These are phyloP conservation scores for Conus canariensis DNA, from an alignment of 2,888 invertebrate species.

Conservation along the genomic window DNA sequence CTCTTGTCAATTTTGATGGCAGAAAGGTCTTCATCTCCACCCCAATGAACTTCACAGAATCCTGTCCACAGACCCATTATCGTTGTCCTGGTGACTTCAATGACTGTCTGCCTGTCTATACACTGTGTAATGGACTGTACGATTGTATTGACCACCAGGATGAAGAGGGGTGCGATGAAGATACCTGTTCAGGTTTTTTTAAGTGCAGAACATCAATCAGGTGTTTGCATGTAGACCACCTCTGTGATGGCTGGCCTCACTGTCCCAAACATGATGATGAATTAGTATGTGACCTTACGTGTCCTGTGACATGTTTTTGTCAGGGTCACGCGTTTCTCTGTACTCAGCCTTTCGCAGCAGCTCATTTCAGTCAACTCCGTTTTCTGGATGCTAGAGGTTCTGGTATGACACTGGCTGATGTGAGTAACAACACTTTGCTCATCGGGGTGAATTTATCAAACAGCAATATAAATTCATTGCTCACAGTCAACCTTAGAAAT, in stretches of 20 bases:
- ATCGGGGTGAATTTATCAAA: neutral
- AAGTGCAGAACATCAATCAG: neutral
- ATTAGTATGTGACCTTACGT: neutral
- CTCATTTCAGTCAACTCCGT: neutral
- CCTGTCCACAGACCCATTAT: neutral
- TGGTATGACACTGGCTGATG: neutral
- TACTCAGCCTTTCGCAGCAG: neutral
- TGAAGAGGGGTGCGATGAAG: neutral
- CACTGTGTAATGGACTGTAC: neutral
- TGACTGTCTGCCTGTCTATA: neutral
- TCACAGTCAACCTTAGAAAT: neutral
- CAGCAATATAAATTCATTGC: neutral
- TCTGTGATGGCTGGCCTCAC: too few species aligned
- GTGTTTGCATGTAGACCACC: neutral
- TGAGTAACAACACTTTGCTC: neutral
- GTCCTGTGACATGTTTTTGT: neutral
- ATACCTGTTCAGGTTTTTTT: neutral
- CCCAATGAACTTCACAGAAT: neutral
- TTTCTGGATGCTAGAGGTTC: conserved; percentile 3
- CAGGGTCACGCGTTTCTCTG: neutral
- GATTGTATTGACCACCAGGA: neutral
- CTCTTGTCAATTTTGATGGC: neutral
- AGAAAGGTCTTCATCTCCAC: neutral
- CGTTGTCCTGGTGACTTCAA: conserved; percentile 5
- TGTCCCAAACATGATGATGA: neutral